Conservation (phyloP, 2,113 vertebrate genomes). For the Pedetes capensis region DNA sequence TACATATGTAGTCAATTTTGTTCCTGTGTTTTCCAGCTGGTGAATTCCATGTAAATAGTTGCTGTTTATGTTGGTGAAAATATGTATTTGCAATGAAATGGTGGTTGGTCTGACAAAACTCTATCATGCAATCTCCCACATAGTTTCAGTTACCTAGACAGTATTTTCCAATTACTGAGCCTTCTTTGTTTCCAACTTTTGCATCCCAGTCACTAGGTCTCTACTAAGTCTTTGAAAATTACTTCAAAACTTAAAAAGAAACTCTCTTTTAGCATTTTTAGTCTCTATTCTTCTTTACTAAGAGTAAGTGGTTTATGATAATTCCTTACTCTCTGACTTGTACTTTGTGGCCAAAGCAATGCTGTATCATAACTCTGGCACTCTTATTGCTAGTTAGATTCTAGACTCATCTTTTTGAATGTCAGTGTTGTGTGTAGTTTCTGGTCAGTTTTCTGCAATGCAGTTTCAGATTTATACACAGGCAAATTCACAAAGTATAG, state of each 20-base stretch:
- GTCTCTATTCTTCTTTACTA: conserved; percentile 19
- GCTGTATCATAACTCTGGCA: background rate
- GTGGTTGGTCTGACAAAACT: too few species aligned
- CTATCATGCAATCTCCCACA: too few species aligned
- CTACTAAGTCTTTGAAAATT: background rate
- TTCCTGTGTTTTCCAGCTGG: too few species aligned
- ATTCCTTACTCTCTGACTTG: background rate
- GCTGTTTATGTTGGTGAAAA: too few species aligned
- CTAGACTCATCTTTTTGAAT: background rate
- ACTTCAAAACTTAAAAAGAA: background rate
- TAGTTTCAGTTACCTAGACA: too few species aligned
- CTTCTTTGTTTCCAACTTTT: too few species aligned
- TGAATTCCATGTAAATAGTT: too few species aligned
- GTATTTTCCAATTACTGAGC: too few species aligned
- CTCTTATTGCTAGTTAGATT: background rate
- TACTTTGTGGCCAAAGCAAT: background rate
- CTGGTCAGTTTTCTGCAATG: background rate
- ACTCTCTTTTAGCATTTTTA: background rate
- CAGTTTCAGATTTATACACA: background rate
- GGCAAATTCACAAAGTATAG: background rate
- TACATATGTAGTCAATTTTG: too few species aligned
- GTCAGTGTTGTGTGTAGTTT: background rate
- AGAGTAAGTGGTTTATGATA: background rate
- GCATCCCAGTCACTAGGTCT: too few species aligned
- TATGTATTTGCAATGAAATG: too few species aligned